Evolutionary conservation across 2,113 vertebrate species (phyloP).

Genomic region (Crocuta crocuta): DNA sequence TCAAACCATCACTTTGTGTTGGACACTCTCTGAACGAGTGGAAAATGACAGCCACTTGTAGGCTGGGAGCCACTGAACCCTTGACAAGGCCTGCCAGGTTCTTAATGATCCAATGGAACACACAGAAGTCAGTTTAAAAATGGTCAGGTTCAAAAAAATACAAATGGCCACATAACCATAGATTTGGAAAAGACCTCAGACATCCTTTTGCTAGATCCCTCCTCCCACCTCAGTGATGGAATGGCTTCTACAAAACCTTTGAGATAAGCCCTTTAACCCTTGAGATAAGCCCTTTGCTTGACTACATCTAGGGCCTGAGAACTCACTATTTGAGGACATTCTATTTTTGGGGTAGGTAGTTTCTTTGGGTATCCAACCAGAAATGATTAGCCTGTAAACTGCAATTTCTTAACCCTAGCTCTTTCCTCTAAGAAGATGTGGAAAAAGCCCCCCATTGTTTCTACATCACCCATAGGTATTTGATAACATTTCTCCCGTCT

Average conservation of each 20-base stretch:
- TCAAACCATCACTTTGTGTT: background rate
- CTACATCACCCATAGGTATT: background rate
- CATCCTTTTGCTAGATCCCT: background rate
- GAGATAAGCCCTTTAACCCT: background rate
- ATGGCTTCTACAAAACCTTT: conserved; percentile 2
- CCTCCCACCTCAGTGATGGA: background rate
- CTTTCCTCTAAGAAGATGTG: background rate
- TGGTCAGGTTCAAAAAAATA: background rate
- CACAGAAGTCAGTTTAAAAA: background rate
- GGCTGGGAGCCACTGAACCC: background rate
- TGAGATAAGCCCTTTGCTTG: background rate
- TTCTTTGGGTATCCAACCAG: background rate
- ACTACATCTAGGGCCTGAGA: background rate
- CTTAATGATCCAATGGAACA: background rate
- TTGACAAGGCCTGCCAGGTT: background rate
- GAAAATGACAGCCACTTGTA: background rate
- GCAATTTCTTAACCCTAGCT: background rate
- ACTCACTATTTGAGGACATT: background rate
- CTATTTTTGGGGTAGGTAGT: background rate
- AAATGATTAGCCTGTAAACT: background rate
- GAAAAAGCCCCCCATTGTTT: background rate
- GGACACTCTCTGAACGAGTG: background rate
- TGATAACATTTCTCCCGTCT: background rate
- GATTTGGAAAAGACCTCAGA: background rate
- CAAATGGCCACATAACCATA: background rate